Base-by-base conservation (phyloP, 2,797 vertebrate species). In the Acridotheres tristis region DNA sequence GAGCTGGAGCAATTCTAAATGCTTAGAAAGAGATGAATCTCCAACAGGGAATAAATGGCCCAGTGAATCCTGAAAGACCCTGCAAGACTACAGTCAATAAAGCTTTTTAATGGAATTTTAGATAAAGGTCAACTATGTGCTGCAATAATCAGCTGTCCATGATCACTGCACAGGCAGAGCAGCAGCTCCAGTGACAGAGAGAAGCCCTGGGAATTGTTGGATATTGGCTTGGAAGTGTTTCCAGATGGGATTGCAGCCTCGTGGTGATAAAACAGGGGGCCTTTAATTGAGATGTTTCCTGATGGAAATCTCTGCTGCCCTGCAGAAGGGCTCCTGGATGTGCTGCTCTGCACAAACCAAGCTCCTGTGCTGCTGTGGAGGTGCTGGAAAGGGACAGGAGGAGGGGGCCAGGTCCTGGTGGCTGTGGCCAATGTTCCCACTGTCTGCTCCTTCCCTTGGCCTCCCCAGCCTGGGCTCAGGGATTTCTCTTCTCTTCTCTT, bases 31-130 rank as follows among this genome's bases (percentile, higher is more conserved):
- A 3, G 0, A 63, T 42, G 50, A 75, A 62, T 93, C 69, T 90
- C 65, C 2, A 3, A 51, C 83, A 86, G 91, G 71, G 88, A 92
- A 91, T 93, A 94, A 95, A 95, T 53, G 91, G 76, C 88, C 80
- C 54, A 71, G 80, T 43, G 95, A 96, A 93, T 95, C 85, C 85
- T 94, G 74, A 71, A 94, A 93, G 89, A 89, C 80, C 85, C 85
- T 1, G 19, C 81, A 94, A 79, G 80, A 79, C 77, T 84, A 32
- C 85, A 90, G 94, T 93, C 95, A 94, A 93, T 94, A 94, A 97
- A 93, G 85, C 80, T 90, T 88, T 94, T 88, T 58, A 94, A 93
- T 96, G 88, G 92, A 90, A 96, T 96, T 96, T 96, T 89, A 94
- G 93, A 86, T 96, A 94, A 96, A 96, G 94, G 91, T 94, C 94